phyloP scores from a whole-genome alignment of 1,140 invertebrate species.

The Psilanteris sp. region DNA sequence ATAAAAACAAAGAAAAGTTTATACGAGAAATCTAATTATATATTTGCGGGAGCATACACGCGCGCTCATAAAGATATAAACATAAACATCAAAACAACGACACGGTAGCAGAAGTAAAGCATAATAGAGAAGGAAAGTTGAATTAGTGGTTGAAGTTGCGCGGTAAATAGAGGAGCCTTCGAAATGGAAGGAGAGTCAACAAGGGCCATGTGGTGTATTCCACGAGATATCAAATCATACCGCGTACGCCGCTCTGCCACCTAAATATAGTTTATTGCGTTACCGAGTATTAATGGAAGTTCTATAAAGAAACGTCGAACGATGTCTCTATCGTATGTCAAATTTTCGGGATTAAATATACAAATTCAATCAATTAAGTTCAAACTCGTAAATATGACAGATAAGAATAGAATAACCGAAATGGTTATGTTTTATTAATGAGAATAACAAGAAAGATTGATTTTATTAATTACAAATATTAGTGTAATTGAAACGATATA shows the following conservation, averaged over 20 bases:
- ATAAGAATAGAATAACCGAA: no score
- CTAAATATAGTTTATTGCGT: slow-evolving; percentile 79
- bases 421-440: no score
- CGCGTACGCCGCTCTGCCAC: slow-evolving; percentile 72
- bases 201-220: slow-evolving; percentile 75
- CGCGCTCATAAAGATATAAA: slow-evolving; percentile 29
- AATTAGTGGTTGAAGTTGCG: slow-evolving; percentile 49
- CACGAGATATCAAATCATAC: slow-evolving; percentile 78
- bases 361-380: neutral
- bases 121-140: slow-evolving; percentile 39
- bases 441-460: no score
- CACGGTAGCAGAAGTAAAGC: slow-evolving; percentile 45
- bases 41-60: slow-evolving; percentile 14
- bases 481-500: no score
- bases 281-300: slow-evolving; percentile 78
- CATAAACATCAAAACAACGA: slow-evolving; percentile 45
- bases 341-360: slow-evolving; percentile 11
- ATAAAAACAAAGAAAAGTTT: slow-evolving; percentile 7
- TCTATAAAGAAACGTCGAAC: slow-evolving; percentile 71
- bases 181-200: slow-evolving; percentile 51
- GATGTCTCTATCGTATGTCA: slow-evolving; percentile 32
- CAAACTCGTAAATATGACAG: no score
- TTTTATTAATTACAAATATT: no score
- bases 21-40: slow-evolving; percentile 44
- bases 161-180: slow-evolving; percentile 39